Base-by-base conservation (phyloP, 2,113 vertebrate genomes). In the Dermatemys mawii region DNA sequence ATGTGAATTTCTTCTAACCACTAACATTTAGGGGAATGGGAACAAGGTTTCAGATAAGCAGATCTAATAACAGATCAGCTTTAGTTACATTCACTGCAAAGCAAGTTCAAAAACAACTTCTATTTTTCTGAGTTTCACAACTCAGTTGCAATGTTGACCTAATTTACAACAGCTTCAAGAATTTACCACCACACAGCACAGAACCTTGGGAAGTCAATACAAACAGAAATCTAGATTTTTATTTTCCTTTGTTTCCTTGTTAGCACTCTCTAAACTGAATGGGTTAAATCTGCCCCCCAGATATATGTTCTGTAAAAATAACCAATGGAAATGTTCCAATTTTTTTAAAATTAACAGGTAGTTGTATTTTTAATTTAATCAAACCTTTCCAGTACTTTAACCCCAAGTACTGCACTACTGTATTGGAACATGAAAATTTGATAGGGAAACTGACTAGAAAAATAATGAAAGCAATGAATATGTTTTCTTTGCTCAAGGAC, bases 1-100 rank as follows among this genome's bases (percentile, higher is more conserved):
- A 26, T 84, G 91, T 76, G 38, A 22, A 5, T 78, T 93, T 86
- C 73, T 94, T 73, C 83, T 80, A 86, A 78, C 2, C 38, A 41
- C 79, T 82, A 86, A 73, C 92, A 84, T 46, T 90, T 35, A 11
- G n/a, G 44, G 90, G 19, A 41, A 29, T n/a, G 70, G 88, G 91
- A 93, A 55, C 79, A 78, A 63, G 17, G 26, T 81, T 12, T 63
- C 6, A 27, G n/a, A 67, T 19, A 5, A 92, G 63, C 1, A 46
- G 21, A 75, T 75, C 22, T 44, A 75, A 24, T 4, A 75, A 46
- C 70, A 75, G 24, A 27, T 26, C 41, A 29, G 6, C 13, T 76
- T 6, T 29, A 27, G 41, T 46, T 14, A 76, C 38, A 27, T 44
- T 76, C 41, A 76, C 26, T 76, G 73, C 11, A 44, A 17, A 75